A percentile compares a stretch with the other conserved stretches of the same genome.
Evolutionary conservation across 2,888 invertebrate species (phyloP).

Genomic region (Alloscopus bannaensis): DNA sequence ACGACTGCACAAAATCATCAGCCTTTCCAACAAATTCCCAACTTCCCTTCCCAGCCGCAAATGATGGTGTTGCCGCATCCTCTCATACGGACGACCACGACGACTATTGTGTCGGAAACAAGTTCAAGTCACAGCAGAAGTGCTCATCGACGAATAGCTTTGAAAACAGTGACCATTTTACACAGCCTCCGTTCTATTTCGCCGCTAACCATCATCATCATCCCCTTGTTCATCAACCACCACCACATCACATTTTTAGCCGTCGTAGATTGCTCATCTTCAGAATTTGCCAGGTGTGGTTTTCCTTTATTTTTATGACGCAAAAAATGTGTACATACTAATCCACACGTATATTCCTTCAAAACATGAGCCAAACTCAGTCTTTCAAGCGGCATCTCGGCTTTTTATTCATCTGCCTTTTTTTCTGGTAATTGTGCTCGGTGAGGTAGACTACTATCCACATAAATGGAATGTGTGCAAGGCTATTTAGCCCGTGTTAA

Average conservation of each 20-base stretch:
- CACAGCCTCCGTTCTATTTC: slow-evolving; percentile 45
- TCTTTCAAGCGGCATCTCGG: background rate
- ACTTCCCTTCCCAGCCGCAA: slow-evolving; percentile 45
- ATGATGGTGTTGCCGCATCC: slow-evolving; percentile 44
- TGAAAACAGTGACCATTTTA: slow-evolving; percentile 43
- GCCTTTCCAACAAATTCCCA: slow-evolving; percentile 27
- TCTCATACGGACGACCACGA: slow-evolving; percentile 23
- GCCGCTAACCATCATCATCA: slow-evolving; percentile 47
- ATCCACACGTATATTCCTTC: background rate
- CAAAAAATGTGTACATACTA: background rate
- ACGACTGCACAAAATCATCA: slow-evolving; percentile 25
- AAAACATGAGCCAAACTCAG: background rate
- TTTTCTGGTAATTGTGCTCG: background rate
- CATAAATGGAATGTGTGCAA: background rate
- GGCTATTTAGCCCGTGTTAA: slow-evolving; percentile 22
- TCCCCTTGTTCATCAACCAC: slow-evolving; percentile 13
- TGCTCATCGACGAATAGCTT: slow-evolving; percentile 43
- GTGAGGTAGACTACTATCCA: slow-evolving; percentile 10
- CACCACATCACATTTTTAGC: slow-evolving; percentile 28
- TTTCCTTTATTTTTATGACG: slow-evolving; percentile 25
- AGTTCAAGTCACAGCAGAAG: slow-evolving; percentile 21
- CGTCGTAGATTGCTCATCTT: slow-evolving; percentile 49
- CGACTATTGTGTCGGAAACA: slow-evolving; percentile 11
- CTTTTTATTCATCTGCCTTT: too few species aligned
- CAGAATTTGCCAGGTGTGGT: slow-evolving; percentile 58